phyloP scores from a whole-genome alignment of 2,113 vertebrate species.

The Isurus oxyrinchus region DNA sequence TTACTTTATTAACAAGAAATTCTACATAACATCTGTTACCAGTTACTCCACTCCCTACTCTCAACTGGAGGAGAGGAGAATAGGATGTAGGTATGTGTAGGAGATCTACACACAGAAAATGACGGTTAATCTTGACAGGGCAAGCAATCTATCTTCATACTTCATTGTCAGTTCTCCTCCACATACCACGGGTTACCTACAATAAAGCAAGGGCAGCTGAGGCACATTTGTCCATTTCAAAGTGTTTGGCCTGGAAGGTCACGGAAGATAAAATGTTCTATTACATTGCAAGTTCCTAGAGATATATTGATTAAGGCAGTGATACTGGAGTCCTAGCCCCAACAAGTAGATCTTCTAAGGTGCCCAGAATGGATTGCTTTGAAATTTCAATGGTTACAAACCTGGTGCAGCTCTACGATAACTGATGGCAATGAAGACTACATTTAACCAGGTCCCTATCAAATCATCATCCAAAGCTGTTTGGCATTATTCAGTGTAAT shows the following conservation, averaged over 20 bases:
- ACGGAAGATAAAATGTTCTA: not conserved
- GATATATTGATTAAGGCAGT: not conserved
- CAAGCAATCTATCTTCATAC: conserved; percentile 3
- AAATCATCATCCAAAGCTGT: not conserved
- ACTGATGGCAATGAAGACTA: not conserved
- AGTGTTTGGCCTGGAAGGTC: not conserved
- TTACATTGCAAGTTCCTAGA: not conserved
- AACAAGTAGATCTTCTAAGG: not conserved
- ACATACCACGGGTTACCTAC: conserved; percentile 15
- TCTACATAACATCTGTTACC: not conserved
- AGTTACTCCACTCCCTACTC: not conserved
- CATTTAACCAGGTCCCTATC: not conserved
- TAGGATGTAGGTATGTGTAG: conserved; percentile 23
- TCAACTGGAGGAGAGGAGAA: not conserved
- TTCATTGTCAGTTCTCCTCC: conserved; percentile 21
- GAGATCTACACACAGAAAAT: not conserved
- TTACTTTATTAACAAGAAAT: not conserved
- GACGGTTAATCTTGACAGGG: not conserved
- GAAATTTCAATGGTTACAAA: not conserved
- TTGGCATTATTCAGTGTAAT: not conserved
- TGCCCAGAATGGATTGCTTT: not conserved
- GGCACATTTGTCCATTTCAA: not conserved
- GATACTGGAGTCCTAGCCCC: not conserved
- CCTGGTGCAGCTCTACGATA: not conserved
- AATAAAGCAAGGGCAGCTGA: not conserved